A percentile compares a stretch with the other conserved stretches of the same genome.
Evolutionary conservation across 2,888 invertebrate species (phyloP).

Genomic region (Serripes groenlandicus): DNA sequence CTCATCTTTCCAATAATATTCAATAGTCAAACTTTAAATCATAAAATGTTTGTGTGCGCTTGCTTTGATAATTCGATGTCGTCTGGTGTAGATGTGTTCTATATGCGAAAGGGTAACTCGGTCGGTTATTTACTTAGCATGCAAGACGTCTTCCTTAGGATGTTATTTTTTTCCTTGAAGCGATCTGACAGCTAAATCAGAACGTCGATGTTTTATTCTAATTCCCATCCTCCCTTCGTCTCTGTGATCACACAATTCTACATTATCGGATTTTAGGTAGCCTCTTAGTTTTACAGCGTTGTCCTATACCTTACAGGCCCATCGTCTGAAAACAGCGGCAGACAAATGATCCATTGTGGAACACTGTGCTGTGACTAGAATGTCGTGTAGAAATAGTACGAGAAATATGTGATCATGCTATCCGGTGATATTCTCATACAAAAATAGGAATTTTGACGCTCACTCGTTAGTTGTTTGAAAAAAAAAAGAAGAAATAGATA

Average conservation of each 20-base stretch:
- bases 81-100: not conserved
- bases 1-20: too few relatives aligned
- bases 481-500: not conserved
- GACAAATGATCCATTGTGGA: conserved; percentile 5
- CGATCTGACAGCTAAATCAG: conserved; percentile 16
- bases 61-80: too few relatives aligned
- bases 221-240: not conserved
- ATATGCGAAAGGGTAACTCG: not conserved
- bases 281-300: not conserved
- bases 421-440: not conserved
- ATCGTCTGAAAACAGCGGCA: too few relatives aligned
- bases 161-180: not conserved
- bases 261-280: conserved; percentile 7
- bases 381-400: not conserved
- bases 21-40: too few relatives aligned
- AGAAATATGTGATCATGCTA: not conserved
- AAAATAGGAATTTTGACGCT: not conserved
- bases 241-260: not conserved
- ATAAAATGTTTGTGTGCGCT: too few relatives aligned
- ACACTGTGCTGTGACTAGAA: not conserved
- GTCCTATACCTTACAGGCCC: too few relatives aligned
- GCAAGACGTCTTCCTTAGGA: not conserved
- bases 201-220: conserved; percentile 1
- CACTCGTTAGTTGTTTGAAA: too few relatives aligned
- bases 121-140: conserved; percentile 16